These are phyloP conservation scores for Cyrtonyx montezumae DNA, from an alignment of 2,113 vertebrate genomes.

Conservation along the genomic window DNA sequence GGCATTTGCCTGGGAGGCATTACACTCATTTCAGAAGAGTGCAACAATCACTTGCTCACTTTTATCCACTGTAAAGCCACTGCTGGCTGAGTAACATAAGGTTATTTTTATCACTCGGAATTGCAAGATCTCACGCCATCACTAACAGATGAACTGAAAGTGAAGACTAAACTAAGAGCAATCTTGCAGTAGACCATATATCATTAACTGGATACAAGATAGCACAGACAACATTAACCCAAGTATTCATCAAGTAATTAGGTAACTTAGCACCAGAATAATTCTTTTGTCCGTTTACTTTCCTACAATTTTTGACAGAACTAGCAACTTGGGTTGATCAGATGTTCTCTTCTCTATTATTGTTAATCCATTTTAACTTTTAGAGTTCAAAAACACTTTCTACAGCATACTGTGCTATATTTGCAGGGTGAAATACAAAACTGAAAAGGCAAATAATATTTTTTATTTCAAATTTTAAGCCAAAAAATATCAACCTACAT, in stretches of 20 bases:
- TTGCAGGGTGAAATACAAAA: not conserved
- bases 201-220: not conserved
- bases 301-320: not conserved
- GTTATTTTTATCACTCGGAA: not conserved
- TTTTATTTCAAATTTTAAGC: not conserved
- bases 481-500: not conserved
- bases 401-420: not conserved
- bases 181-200: not conserved
- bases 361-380: constrained; percentile 29
- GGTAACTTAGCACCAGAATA: constrained; percentile 31
- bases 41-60: not conserved
- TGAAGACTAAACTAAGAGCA: not conserved
- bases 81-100: not conserved
- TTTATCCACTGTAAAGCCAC: not conserved
- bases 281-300: not conserved
- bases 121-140: not conserved
- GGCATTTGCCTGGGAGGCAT: not conserved
- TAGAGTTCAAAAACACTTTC: not conserved
- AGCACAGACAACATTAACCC: constrained; percentile 35
- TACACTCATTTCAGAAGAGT: not conserved
- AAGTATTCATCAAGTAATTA: not conserved
- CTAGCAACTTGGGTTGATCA: not conserved
- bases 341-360: not conserved
- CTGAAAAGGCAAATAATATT: constrained; percentile 37
- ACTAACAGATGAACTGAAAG: constrained; percentile 3